Evolutionary conservation across 2,797 vertebrate genomes (phyloP).

Genomic region (Enoplosus armatus): DNA sequence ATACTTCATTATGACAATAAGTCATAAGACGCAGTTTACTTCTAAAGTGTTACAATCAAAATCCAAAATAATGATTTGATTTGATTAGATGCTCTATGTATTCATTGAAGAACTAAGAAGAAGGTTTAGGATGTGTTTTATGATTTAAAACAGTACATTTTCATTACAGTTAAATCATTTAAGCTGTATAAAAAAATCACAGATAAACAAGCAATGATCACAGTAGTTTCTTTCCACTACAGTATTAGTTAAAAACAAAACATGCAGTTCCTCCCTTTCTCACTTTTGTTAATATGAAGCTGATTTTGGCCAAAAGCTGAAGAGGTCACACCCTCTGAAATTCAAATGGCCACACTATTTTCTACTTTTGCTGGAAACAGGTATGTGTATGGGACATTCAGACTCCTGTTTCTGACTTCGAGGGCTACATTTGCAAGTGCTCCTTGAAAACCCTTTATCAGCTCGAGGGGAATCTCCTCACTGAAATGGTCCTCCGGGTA

Average conservation of each 20-base stretch:
- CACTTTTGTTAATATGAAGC: neutral
- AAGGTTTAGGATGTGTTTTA: too few species aligned
- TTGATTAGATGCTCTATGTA: too few species aligned
- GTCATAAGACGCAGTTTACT: too few species aligned
- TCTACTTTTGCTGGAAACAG: slow-evolving; percentile 59
- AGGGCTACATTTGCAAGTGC: slow-evolving; percentile 55
- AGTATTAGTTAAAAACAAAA: neutral
- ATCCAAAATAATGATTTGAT: too few species aligned
- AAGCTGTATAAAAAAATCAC: neutral
- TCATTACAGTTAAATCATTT: neutral
- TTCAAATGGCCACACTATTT: slow-evolving; percentile 74
- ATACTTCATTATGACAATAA: too few species aligned
- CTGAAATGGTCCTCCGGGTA: slow-evolving; percentile 60
- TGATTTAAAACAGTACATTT: too few species aligned
- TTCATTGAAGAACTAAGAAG: too few species aligned
- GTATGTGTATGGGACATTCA: slow-evolving; percentile 65
- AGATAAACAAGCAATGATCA: neutral
- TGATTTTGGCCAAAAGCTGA: neutral
- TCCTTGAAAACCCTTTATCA: slow-evolving; percentile 47
- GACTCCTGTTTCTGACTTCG: slow-evolving; percentile 49
- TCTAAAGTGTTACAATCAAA: too few species aligned
- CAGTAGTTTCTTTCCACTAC: neutral
- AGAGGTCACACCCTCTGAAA: neutral
- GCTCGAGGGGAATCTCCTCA: slow-evolving; percentile 46
- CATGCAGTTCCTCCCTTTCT: neutral